phyloP scores from a whole-genome alignment of 2,113 vertebrate species.

The Siniperca chuatsi region DNA sequence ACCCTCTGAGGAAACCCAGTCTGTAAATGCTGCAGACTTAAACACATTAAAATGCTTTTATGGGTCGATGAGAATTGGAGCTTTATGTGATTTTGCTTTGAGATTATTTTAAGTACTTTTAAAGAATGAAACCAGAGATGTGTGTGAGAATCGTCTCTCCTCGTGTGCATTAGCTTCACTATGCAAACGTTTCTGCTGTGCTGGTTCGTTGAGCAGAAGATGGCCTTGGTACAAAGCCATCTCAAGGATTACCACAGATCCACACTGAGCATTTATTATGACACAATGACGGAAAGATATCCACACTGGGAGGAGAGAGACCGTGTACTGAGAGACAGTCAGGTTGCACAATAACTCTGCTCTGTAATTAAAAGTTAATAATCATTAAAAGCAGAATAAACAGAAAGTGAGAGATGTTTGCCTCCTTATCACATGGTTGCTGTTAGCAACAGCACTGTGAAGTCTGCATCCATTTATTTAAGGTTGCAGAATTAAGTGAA shows the following conservation, averaged over 20 bases:
- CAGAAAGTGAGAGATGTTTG: slow-evolving; percentile 16
- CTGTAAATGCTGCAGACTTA: slow-evolving; percentile 51
- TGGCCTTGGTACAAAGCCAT: slow-evolving; percentile 51
- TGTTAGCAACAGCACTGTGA: slow-evolving; percentile 14
- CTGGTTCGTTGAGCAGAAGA: slow-evolving; percentile 56
- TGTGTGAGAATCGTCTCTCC: slow-evolving; percentile 26
- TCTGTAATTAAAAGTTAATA: slow-evolving; percentile 33
- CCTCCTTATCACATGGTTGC: slow-evolving; percentile 1
- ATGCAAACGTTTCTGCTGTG: slow-evolving; percentile 38
- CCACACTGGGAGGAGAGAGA: not conserved
- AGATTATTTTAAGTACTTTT: slow-evolving; percentile 53
- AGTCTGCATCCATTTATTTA: slow-evolving; percentile 8
- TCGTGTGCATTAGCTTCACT: slow-evolving; percentile 31
- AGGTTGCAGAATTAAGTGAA: slow-evolving; percentile 9
- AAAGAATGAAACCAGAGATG: slow-evolving; percentile 48
- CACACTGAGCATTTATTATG: slow-evolving; percentile 41
- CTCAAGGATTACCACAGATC: slow-evolving; percentile 46
- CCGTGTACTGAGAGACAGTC: not conserved
- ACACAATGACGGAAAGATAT: not conserved
- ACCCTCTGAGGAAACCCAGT: slow-evolving; percentile 26
- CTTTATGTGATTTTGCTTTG: slow-evolving; percentile 60
- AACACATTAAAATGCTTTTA: slow-evolving; percentile 72
- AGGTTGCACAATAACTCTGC: not conserved
- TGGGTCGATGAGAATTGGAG: slow-evolving; percentile 58
- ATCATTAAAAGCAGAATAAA: slow-evolving; percentile 22